Evolutionary conservation across 23 tunicate genomes (phyloP).

Genomic region (Halocynthia aurantium): DNA sequence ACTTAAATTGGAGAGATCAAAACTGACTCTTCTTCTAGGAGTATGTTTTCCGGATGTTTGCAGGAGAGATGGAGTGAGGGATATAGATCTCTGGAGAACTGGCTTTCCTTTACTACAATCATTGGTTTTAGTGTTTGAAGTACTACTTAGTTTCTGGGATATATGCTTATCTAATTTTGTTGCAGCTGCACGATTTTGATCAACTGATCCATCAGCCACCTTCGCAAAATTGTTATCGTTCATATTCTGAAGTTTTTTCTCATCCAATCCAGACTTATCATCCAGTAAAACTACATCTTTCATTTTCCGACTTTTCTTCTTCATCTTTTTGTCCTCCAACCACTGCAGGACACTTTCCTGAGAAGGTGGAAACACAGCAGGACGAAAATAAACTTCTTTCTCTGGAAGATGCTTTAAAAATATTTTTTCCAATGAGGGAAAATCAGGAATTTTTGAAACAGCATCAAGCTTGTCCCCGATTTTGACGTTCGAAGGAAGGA

Average conservation of each 20-base stretch:
- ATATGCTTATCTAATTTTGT: too few species aligned
- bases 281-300: not conserved
- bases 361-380: conserved; percentile 30
- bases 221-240: too few species aligned
- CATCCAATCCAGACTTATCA: too few species aligned
- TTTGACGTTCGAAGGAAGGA: conserved; percentile 8
- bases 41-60: not conserved
- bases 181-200: too few species aligned
- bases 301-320: not conserved
- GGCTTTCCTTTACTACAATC: too few species aligned
- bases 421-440: not conserved
- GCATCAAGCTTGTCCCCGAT: conserved; percentile 21
- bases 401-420: not conserved
- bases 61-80: too few species aligned
- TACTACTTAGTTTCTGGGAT: too few species aligned
- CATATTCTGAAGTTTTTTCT: too few species aligned
- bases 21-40: conserved; percentile 18
- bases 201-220: too few species aligned
- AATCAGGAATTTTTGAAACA: conserved; percentile 6
- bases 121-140: too few species aligned
- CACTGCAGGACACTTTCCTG: conserved; percentile 27
- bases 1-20: conserved; percentile 6
- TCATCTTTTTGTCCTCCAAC: conserved; percentile 17
- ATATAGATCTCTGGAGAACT: too few species aligned
- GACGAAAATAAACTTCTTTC: conserved; percentile 5